Evolutionary conservation across 2,888 invertebrate species (phyloP).

Genomic region (Heliconius cydno): DNA sequence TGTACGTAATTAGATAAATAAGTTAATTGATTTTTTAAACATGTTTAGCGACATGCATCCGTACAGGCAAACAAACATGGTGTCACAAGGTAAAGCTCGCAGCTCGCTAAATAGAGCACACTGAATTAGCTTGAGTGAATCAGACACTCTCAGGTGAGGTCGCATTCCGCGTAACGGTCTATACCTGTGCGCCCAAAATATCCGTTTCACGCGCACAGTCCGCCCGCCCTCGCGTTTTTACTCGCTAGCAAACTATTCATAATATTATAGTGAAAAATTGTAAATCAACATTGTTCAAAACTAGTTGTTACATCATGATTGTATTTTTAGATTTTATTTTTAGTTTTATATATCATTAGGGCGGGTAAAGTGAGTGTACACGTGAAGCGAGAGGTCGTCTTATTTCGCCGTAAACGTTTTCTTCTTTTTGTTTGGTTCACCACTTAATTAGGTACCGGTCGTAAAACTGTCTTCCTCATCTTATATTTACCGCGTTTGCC

Average conservation of each 20-base stretch:
- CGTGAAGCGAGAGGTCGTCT: conserved; percentile 50
- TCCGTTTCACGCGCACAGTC: conserved; percentile 63
- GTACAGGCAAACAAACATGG: neutral
- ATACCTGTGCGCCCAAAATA: conserved; percentile 81
- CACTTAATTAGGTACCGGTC: conserved; percentile 83
- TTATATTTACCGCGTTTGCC: conserved; percentile 84
- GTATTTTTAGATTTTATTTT: conserved; percentile 5
- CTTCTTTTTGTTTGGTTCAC: conserved; percentile 79
- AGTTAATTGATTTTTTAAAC: neutral
- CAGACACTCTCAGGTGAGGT: conserved; percentile 80
- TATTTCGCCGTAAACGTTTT: conserved; percentile 71
- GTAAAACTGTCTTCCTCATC: conserved; percentile 84
- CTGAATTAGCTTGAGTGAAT: conserved; percentile 80
- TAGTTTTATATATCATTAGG: conserved; percentile 16
- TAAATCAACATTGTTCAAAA: conserved; percentile 5
- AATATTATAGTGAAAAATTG: conserved; percentile 5
- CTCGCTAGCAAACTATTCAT: conserved; percentile 53
- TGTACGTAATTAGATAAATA: neutral
- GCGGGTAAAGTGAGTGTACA: conserved; percentile 49
- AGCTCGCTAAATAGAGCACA: conserved; percentile 65
- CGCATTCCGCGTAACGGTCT: conserved; percentile 72
- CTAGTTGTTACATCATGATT: neutral
- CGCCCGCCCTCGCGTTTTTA: conserved; percentile 53
- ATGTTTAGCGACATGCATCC: neutral
- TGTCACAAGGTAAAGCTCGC: conserved; percentile 35